A percentile compares a stretch with the other conserved stretches of the same genome.
Evolutionary conservation across 2,113 vertebrate genomes (phyloP).

Genomic region (Colossoma macropomum): DNA sequence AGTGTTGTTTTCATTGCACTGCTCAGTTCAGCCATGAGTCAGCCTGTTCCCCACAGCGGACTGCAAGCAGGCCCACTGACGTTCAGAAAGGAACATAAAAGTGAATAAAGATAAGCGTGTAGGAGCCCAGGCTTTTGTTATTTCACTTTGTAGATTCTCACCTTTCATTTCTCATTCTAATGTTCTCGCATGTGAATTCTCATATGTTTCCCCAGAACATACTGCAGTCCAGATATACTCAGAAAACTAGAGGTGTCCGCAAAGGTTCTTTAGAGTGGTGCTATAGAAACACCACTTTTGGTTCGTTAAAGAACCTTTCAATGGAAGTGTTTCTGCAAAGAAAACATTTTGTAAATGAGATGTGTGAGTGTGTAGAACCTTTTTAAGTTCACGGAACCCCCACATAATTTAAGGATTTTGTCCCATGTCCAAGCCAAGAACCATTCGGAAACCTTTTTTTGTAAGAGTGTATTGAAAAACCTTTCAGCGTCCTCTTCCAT

Average conservation of each 20-base stretch:
- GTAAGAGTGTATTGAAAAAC: no score
- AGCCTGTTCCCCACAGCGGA: constrained; percentile 21
- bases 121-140: constrained; percentile 40
- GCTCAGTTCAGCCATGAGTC: constrained; percentile 3
- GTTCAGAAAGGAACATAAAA: constrained; percentile 46
- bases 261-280: background rate
- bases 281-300: background rate
- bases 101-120: constrained; percentile 39
- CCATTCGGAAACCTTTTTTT: no score
- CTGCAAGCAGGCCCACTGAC: constrained; percentile 5
- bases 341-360: no score
- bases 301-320: no score
- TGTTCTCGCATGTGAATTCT: background rate
- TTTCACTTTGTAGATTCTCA: constrained; percentile 35
- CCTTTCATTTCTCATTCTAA: constrained; percentile 19
- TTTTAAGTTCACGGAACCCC: no score
- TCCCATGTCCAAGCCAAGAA: no score
- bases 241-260: background rate
- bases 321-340: no score
- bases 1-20: background rate
- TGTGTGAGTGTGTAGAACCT: no score
- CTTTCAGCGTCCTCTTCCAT: no score
- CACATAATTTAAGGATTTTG: no score
- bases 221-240: background rate
- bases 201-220: background rate